Evolutionary conservation across 2,113 vertebrate species (phyloP).

Genomic region (Zosterops pallidus): DNA sequence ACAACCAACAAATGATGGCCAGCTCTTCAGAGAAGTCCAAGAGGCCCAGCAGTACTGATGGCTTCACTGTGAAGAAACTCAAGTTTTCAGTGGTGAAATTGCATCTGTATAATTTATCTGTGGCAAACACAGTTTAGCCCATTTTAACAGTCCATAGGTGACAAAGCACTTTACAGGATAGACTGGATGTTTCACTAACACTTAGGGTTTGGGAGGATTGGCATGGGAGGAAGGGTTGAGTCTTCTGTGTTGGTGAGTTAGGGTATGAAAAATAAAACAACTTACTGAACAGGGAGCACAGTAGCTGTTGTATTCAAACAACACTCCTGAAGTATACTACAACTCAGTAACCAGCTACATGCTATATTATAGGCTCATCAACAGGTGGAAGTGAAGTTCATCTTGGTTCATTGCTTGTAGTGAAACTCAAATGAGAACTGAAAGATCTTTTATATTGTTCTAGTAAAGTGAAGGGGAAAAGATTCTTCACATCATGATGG

Average conservation of each 20-base stretch:
- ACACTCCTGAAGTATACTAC: not conserved
- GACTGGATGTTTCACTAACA: not conserved
- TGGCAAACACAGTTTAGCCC: not conserved
- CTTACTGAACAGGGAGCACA: not conserved
- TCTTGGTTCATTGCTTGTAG: not conserved
- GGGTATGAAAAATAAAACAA: not conserved
- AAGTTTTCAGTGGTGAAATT: not conserved
- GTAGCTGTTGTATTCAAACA: not conserved
- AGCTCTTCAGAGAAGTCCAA: not conserved
- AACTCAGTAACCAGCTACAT: not conserved
- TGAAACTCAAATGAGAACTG: not conserved
- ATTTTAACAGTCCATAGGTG: not conserved
- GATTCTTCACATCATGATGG: not conserved
- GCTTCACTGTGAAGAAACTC: not conserved
- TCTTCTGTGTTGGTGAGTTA: not conserved
- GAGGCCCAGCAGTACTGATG: not conserved
- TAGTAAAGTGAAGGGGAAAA: not conserved
- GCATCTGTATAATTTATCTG: not conserved
- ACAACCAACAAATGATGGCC: not conserved
- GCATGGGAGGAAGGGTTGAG: not conserved
- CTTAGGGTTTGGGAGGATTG: not conserved
- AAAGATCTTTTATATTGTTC: not conserved
- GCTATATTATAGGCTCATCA: not conserved
- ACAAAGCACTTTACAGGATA: not conserved
- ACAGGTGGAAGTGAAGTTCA: not conserved